phyloP scores from a whole-genome alignment of 1,140 invertebrate species.

The Hestina assimilis region DNA sequence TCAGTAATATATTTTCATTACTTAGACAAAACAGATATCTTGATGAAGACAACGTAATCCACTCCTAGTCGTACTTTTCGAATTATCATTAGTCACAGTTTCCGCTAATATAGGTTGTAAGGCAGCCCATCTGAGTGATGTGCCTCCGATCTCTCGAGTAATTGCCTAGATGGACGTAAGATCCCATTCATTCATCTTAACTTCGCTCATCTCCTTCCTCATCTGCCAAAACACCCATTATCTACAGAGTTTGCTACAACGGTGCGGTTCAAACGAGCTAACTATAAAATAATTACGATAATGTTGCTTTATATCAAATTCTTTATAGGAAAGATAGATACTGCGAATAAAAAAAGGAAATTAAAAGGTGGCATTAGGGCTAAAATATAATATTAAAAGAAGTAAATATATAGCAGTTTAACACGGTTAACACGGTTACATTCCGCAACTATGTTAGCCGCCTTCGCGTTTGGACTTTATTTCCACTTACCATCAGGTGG shows the following conservation, averaged over 20 bases:
- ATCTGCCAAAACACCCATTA: constrained; percentile 28
- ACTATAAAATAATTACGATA: constrained; percentile 1
- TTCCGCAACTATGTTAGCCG: too few relatives aligned
- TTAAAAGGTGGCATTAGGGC: too few relatives aligned
- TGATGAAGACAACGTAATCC: background rate
- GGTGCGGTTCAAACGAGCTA: background rate
- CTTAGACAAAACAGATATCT: background rate
- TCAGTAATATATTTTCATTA: background rate
- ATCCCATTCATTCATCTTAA: constrained; percentile 36
- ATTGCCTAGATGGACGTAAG: constrained; percentile 26
- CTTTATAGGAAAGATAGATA: background rate
- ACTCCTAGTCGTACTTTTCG: constrained; percentile 6
- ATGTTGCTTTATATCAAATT: background rate
- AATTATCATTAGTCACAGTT: constrained; percentile 33
- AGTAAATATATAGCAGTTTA: too few relatives aligned
- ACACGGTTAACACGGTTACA: too few relatives aligned
- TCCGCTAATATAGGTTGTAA: constrained; percentile 23
- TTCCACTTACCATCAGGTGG: too few relatives aligned
- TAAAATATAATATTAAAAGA: too few relatives aligned
- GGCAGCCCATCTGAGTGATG: constrained; percentile 28
- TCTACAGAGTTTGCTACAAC: constrained; percentile 10
- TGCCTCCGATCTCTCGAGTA: constrained; percentile 30
- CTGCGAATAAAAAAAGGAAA: too few relatives aligned
- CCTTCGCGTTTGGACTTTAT: too few relatives aligned
- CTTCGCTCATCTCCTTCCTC: constrained; percentile 25